Evolutionary conservation across 2,888 invertebrate genomes (phyloP).

Genomic region (Brenthis hecate): DNA sequence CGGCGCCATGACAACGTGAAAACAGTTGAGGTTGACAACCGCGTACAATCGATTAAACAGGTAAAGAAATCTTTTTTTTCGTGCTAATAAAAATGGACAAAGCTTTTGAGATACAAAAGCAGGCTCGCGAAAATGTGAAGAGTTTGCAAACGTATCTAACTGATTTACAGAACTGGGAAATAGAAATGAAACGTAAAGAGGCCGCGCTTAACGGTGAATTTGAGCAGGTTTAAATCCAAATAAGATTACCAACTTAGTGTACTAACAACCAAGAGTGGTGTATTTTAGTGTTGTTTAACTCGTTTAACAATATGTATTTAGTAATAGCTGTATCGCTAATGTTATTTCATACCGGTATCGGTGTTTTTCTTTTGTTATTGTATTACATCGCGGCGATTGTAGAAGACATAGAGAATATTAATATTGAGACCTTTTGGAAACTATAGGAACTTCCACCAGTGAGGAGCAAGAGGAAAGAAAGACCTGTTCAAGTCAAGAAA

Average conservation of each 20-base stretch:
- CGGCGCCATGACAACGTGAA: constrained; percentile 50
- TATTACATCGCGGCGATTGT: constrained; percentile 37
- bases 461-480: constrained; percentile 74
- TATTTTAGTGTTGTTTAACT: constrained; percentile 32
- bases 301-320: constrained; percentile 33
- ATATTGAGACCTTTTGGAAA: constrained; percentile 47
- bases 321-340: constrained; percentile 32
- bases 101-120: constrained; percentile 86
- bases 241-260: constrained; percentile 46
- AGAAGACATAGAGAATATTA: constrained; percentile 33
- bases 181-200: constrained; percentile 88
- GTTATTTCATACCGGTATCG: constrained; percentile 32
- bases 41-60: constrained; percentile 45
- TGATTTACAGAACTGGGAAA: constrained; percentile 88
- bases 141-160: constrained; percentile 86
- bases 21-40: constrained; percentile 44
- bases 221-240: constrained; percentile 69
- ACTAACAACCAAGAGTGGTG: constrained; percentile 18
- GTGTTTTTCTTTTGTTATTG: constrained; percentile 35
- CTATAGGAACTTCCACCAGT: constrained; percentile 77
- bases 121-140: constrained; percentile 87
- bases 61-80: constrained; percentile 43
- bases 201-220: constrained; percentile 76
- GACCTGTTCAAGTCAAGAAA: constrained; percentile 57
- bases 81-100: constrained; percentile 75